Evolutionary conservation across 2,797 vertebrate species (phyloP).

Genomic region (Babyrousa celebensis): DNA sequence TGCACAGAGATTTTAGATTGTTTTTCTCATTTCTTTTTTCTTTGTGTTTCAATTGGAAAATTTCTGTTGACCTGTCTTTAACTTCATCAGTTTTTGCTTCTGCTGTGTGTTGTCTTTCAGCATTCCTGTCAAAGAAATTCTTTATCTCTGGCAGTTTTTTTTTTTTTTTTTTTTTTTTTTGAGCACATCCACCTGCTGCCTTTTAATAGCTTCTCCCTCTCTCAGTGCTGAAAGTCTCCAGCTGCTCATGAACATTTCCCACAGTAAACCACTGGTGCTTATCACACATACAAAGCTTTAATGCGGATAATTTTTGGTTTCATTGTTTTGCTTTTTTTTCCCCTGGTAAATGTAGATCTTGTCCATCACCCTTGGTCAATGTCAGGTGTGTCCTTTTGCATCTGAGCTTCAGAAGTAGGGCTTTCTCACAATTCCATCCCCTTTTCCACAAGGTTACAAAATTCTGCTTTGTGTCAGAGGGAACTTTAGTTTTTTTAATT

Average conservation of each 20-base stretch:
- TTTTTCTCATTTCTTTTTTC: background rate
- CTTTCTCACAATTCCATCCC: background rate
- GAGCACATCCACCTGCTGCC: no score
- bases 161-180: background rate
- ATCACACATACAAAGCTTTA: background rate
- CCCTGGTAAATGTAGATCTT: accelerated
- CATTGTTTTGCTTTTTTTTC: background rate
- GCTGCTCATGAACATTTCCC: background rate
- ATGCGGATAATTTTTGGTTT: background rate
- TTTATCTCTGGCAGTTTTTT: background rate
- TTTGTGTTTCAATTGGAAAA: background rate
- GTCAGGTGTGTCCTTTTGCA: background rate
- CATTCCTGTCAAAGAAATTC: background rate
- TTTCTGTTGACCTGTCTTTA: background rate
- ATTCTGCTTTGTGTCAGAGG: background rate
- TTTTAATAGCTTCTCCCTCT: background rate
- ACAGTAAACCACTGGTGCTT: background rate
- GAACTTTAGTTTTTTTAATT: no score
- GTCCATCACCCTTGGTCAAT: no score
- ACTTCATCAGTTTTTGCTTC: background rate
- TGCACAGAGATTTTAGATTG: background rate
- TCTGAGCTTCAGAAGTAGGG: no score
- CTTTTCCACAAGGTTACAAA: accelerated
- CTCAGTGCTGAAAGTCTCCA: background rate
- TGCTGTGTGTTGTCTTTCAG: background rate